These are phyloP conservation scores for Crossaster papposus DNA, from an alignment of 53 echinoderm and acorn worm genomes.

Conservation along the genomic window DNA sequence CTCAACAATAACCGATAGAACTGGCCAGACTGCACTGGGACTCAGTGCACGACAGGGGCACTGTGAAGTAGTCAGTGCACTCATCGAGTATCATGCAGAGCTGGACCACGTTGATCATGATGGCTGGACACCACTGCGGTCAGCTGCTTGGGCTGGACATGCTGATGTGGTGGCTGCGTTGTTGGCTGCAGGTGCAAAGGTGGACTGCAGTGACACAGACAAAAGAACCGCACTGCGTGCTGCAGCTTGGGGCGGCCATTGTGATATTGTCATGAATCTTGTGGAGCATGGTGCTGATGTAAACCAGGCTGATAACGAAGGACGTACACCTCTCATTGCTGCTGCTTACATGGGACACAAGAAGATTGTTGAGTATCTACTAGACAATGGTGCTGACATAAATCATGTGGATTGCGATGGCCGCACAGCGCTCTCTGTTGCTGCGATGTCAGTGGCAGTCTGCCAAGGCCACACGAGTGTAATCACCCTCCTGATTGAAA, in stretches of 20 bases:
- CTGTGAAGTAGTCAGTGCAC: conserved; percentile 78
- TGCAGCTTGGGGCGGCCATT: conserved; percentile 99
- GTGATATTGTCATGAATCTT: conserved; percentile 93
- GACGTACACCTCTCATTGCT: conserved; percentile 97
- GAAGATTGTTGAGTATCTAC: conserved; percentile 83
- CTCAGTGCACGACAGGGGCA: conserved; percentile 92
- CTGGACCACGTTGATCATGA: conserved; percentile 97
- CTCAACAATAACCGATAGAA: conserved; percentile 82
- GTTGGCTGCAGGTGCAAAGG: conserved; percentile 90
- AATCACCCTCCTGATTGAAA: conserved; percentile 81
- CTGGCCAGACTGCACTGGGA: conserved; percentile 93
- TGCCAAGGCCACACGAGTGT: conserved; percentile 96
- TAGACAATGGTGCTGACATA: conserved; percentile 91
- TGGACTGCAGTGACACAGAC: conserved; percentile 94
- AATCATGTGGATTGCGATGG: conserved; percentile 95
- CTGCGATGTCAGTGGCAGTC: conserved; percentile 96
- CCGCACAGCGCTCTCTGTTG: conserved; percentile 93
- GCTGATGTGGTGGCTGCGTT: conserved; percentile 92
- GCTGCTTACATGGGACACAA: conserved; percentile 99
- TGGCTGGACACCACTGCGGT: conserved; percentile 98
- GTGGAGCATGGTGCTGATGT: conserved; percentile 93
- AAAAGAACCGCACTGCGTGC: conserved; percentile 95
- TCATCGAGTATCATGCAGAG: conserved; percentile 78
- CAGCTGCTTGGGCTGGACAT: conserved; percentile 99
- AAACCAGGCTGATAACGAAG: conserved; percentile 95